Percentiles rank a stretch among this genome's conserved stretches.
phyloP scores from a whole-genome alignment of 2,113 vertebrate genomes.

The Myotis davidii region DNA sequence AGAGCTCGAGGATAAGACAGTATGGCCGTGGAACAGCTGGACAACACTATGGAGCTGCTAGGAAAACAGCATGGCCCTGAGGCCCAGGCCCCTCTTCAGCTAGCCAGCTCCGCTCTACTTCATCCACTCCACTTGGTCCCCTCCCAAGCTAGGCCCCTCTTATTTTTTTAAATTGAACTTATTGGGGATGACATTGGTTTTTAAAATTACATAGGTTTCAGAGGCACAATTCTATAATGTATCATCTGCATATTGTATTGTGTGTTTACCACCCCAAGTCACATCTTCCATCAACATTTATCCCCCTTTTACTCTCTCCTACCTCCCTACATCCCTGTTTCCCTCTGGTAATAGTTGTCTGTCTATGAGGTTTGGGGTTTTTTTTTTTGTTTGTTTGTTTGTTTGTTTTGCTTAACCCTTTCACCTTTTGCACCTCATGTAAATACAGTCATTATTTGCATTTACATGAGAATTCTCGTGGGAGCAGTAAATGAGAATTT shows the following conservation, averaged over 20 bases:
- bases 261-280: background rate
- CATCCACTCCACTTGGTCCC: too few relatives aligned
- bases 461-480: too few relatives aligned
- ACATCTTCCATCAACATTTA: background rate
- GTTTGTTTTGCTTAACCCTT: background rate
- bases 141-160: too few relatives aligned
- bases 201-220: background rate
- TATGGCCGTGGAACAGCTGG: background rate
- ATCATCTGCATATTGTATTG: background rate
- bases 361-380: background rate
- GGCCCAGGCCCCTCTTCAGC: background rate
- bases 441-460: too few relatives aligned
- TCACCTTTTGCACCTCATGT: background rate
- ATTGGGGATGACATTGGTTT: background rate
- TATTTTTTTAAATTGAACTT: background rate
- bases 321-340: background rate
- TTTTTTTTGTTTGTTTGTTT: background rate
- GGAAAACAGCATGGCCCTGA: background rate
- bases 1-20: background rate
- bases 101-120: too few relatives aligned
- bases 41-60: background rate
- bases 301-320: background rate
- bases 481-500: too few relatives aligned
- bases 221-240: background rate
- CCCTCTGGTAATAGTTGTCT: background rate